Percentiles rank a stretch among this genome's conserved stretches.
Conservation (phyloP, 2,797 vertebrate species). For the Glossophaga mutica region DNA sequence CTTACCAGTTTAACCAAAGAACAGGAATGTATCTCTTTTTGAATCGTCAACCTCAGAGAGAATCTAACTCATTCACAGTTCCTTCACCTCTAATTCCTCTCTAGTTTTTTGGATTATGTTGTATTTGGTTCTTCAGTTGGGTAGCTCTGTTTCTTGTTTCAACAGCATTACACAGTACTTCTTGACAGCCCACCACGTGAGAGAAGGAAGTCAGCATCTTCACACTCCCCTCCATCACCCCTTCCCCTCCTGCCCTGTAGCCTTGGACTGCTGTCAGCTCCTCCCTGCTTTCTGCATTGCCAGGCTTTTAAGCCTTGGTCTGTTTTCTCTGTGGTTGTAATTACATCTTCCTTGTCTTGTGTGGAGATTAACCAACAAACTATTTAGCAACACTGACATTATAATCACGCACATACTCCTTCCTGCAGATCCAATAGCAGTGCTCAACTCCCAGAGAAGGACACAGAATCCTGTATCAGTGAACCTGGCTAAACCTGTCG, state of each 20-base stretch:
- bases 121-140: constrained; percentile 39
- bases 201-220: background rate
- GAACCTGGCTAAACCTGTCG: background rate
- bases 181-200: background rate
- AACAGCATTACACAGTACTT: background rate
- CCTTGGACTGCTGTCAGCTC: background rate
- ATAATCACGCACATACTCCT: constrained; percentile 1
- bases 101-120: constrained; percentile 7
- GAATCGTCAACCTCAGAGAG: constrained; percentile 19
- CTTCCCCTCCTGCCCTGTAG: background rate
- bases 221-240: background rate
- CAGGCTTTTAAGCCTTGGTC: background rate
- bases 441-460: background rate
- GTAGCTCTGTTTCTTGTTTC: constrained; percentile 5
- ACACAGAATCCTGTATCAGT: background rate
- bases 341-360: background rate
- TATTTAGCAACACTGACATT: background rate
- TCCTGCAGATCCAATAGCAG: background rate
- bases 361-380: constrained; percentile 23
- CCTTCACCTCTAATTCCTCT: constrained; percentile 17
- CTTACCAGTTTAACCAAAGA: background rate
- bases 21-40: background rate
- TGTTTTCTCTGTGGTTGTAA: background rate
- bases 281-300: background rate
- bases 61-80: constrained; percentile 37